Evolutionary conservation across 1,140 invertebrate genomes (phyloP), one percentile per base, ranked within the genome.

Genomic region (Drosophila murphyi): DNA sequence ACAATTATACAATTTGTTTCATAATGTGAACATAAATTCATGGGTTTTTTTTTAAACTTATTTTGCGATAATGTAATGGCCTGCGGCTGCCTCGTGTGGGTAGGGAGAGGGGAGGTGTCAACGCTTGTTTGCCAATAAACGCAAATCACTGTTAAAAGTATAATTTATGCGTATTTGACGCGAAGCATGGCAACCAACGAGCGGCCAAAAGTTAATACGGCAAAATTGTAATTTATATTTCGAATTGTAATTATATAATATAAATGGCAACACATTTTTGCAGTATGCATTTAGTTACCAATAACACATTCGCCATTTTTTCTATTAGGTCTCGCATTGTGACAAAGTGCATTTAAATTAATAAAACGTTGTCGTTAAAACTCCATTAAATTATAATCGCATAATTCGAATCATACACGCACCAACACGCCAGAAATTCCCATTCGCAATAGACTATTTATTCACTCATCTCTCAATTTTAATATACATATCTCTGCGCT

Each of bases 1-100:
- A 80, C 83, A 89, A 89, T 88, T 88, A 88, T 86, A 63, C 82
- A 87, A 87, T 87, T 87, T 87, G 80, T 76, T 80, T 57, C 78
- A 88, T 80, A 87, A 80, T 87, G 69, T 73, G 63, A 62, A 52
- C 74, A 65, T 80, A 87, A 88, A 87, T 88, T 80, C 67, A 60
- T 60, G 57, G 73, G 64, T 37, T 39, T 6, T 47, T 6, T 47
- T 45, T 20, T 12, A 12, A 3, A 43, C 39, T 4, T 43, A 43
- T 51, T 37, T 65, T 39, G 60, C 54, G 45, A 87, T 80, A 88
- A 82, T 88, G 62, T 75, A n/a, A n/a, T 43, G 6, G n/a, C 47
- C 6, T 5, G 8, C 3, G 5, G 3, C 20, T 20, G 32, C 29
- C 8, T 3, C 4, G 28, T 3, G 32, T 29, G 47, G 20, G 48